Evolutionary conservation across 1,140 invertebrate species (phyloP).

Genomic region (Charaxes varanes): DNA sequence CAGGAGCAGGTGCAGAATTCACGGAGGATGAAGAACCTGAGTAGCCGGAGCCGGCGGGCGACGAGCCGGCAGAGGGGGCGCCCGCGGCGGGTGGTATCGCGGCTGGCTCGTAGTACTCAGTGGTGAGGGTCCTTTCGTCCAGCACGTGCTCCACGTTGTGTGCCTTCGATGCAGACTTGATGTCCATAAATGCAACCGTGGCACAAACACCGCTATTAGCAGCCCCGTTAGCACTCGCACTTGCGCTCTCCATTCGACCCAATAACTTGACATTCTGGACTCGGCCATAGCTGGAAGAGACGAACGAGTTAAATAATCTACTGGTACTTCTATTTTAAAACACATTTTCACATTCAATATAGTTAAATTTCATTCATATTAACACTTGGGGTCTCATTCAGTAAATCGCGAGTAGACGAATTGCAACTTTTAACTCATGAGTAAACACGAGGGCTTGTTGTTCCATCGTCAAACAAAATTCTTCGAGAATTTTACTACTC

Average conservation of each 20-base stretch:
- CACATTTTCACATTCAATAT: too few species aligned
- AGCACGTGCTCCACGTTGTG: constrained; percentile 92
- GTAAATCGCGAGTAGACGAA: too few species aligned
- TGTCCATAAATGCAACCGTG: constrained; percentile 97
- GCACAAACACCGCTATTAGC: constrained; percentile 80
- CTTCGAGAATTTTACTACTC: too few species aligned
- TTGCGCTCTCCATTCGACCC: constrained; percentile 75
- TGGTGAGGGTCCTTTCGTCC: constrained; percentile 89
- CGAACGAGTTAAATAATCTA: constrained; percentile 1
- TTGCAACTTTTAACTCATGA: too few species aligned
- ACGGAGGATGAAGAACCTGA: constrained; percentile 77
- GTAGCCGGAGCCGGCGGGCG: constrained; percentile 75
- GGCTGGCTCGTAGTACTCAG: constrained; percentile 94
- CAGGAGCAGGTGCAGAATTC: constrained; percentile 71
- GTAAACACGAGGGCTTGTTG: too few species aligned
- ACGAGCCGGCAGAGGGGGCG: constrained; percentile 72
- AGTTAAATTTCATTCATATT: too few species aligned
- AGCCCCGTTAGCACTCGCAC: constrained; percentile 62
- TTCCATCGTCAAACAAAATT: too few species aligned
- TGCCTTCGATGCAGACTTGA: constrained; percentile 95
- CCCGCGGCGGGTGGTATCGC: constrained; percentile 78
- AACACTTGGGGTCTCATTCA: too few species aligned
- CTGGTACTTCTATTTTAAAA: too few species aligned
- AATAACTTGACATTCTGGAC: constrained; percentile 96
- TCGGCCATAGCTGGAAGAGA: constrained; percentile 90